Conservation (phyloP, 2,888 invertebrate species). For the Oxytorus armatus region DNA sequence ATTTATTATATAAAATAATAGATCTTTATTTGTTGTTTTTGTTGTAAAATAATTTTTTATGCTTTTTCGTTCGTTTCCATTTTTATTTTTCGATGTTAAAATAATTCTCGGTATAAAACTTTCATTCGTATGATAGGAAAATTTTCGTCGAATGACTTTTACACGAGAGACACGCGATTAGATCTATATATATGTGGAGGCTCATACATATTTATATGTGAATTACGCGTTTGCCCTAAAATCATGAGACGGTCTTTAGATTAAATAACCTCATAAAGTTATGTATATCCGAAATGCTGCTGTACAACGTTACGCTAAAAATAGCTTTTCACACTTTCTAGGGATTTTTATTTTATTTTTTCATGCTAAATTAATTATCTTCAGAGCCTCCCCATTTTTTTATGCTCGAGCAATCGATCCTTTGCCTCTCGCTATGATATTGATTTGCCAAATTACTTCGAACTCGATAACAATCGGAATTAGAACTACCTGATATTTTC, state of each 20-base stretch:
- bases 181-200: neutral
- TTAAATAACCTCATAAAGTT: conserved; percentile 13
- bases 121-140: too few relatives aligned
- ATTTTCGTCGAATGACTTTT: neutral
- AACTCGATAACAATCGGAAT: conserved; percentile 46
- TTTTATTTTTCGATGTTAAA: too few relatives aligned
- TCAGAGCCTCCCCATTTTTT: neutral
- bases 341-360: neutral
- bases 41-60: too few relatives aligned
- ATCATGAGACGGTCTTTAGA: conserved; percentile 7
- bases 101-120: too few relatives aligned
- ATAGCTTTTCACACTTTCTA: conserved; percentile 61
- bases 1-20: too few relatives aligned
- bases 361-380: conserved; percentile 23
- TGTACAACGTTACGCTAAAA: conserved; percentile 59
- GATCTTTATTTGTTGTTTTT: too few relatives aligned
- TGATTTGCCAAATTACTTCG: conserved; percentile 55
- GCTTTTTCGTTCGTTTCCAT: too few relatives aligned
- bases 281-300: conserved; percentile 38
- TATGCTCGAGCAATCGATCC: neutral
- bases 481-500: conserved; percentile 24
- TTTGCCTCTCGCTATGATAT: conserved; percentile 2
- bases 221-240: neutral
- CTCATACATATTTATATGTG: neutral
- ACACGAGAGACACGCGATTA: conserved; percentile 26